Evolutionary conservation across 2,888 invertebrate species (phyloP).

Genomic region (Lathronympha strigana): DNA sequence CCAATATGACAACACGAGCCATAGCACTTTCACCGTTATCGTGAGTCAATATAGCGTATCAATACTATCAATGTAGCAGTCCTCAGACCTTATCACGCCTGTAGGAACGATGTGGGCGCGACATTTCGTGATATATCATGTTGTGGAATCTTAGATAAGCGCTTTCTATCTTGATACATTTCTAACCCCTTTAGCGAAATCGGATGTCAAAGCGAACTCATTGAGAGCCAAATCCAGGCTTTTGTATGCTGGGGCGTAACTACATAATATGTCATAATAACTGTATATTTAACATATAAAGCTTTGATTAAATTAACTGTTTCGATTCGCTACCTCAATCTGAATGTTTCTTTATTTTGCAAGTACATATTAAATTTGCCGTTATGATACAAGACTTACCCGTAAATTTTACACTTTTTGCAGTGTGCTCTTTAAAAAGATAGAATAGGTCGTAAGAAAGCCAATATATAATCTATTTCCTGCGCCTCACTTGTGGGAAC

Average conservation of each 20-base stretch:
- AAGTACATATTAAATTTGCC: not conserved
- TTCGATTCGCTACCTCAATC: not conserved
- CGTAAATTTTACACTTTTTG: constrained; percentile 1
- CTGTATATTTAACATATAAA: not conserved
- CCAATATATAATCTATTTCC: constrained; percentile 27
- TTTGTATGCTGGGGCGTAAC: no score
- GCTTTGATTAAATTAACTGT: not conserved
- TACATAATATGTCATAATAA: not conserved
- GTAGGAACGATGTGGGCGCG: constrained; percentile 38
- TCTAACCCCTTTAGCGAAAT: not conserved
- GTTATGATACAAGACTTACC: not conserved
- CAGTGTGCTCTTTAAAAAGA: not conserved
- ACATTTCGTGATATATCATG: constrained; percentile 44
- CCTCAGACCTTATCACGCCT: constrained; percentile 41
- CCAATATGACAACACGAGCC: constrained; percentile 2
- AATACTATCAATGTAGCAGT: constrained; percentile 34
- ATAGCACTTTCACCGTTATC: constrained; percentile 44
- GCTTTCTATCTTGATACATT: constrained; percentile 23
- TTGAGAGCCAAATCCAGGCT: not conserved
- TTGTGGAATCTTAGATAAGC: constrained; percentile 40
- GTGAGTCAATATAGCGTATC: constrained; percentile 28
- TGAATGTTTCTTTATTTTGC: not conserved
- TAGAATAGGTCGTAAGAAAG: constrained; percentile 16
- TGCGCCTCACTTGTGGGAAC: constrained; percentile 20
- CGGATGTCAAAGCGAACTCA: not conserved